Evolutionary conservation across 2,797 vertebrate species (phyloP), one percentile per base, ranked within the genome.

Genomic region (Stomatorhinus walkeri): DNA sequence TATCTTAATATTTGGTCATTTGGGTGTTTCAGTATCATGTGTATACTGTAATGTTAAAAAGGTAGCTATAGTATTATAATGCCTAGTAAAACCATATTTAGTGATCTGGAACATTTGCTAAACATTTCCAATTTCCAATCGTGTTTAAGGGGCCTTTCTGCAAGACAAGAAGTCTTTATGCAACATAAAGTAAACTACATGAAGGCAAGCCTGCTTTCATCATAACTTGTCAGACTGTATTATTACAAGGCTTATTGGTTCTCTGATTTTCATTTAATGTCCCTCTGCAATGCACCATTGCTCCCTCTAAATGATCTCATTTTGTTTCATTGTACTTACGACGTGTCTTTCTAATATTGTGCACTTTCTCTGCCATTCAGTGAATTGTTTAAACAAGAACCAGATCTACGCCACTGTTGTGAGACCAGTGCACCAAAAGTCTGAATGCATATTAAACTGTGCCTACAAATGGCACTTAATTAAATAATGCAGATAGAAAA

Each of bases 251-350:
- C 94, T 95, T 95, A 96, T 95, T 96, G 95, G 94, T 94, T 95
- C 92, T 94, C 93, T 96, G 95, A 96, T 96, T 96, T 96, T 95
- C 94, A 95, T 96, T 95, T 95, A 96, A 96, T 95, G 94, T 95
- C 92, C 93, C 93, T 94, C 92, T 36, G 91, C 93, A 93, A 95
- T 93, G 94, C 95, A 94, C 94, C 95, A 94, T 94, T 95, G 94
- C 94, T 92, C 94, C 93, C 90, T 92, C 91, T 95, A 96, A 96
- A 96, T 95, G 95, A 94, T 95, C 95, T 95, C 94, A 95, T 96
- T 95, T 95, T 95, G 94, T 96, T 96, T 96, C 96, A 96, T 95
- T 95, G 95, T 95, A 95, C 94, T 94, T 94, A 94, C 93, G 95
- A 94, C 94, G 94, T 95, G 94, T 94, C 93, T 95, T 93, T 95